Base-by-base conservation (phyloP, 1,140 invertebrate species). In the Psix sp. region DNA sequence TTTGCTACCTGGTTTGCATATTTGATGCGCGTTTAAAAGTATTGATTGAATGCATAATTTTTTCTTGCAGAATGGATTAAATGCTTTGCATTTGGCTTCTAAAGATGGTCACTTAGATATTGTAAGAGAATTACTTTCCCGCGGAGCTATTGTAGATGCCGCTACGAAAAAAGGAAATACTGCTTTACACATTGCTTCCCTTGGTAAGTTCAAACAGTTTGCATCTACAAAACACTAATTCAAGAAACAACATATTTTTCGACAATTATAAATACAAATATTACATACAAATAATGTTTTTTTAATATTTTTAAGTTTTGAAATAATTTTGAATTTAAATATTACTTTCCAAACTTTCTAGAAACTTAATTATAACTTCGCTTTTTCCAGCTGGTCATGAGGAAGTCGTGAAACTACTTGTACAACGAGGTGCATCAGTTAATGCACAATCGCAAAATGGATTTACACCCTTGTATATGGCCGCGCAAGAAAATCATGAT, bases 141-240 rank as follows among this genome's bases (percentile, higher is more conserved):
- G 96, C 74, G 95, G 96, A 38, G 97, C 97, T 16, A 92, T 92
- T 65, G 96, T 99, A 6, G 96, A 99, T 88, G 94, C 97, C 35
- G 95, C 96, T 15, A 99, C 98, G n/a, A 99, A 98, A 91, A 99
- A 99, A 91, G 98, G 96, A 88, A 98, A 99, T 86, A 99, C 98
- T 68, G 96, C 98, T n/a, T 89, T 99, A 36, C 98, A 99, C 88
- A 99, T 99, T 87, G 98, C 98, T 81, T 98, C 96, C 70, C 91
- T 99, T 72, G 95, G 92, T 92, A 84, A n/a, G n/a, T n/a, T n/a
- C n/a, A n/a, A n/a, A n/a, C n/a, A n/a, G n/a, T n/a, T n/a, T n/a
- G n/a, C n/a, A n/a, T n/a, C n/a, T n/a, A n/a, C n/a, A n/a, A n/a
- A n/a, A n/a, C n/a, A n/a, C n/a, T n/a, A n/a, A n/a, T n/a, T n/a